Percentiles rank a stretch among this genome's conserved stretches.
phyloP scores from a whole-genome alignment of 2,888 invertebrate genomes.

The Euclidia mi region DNA sequence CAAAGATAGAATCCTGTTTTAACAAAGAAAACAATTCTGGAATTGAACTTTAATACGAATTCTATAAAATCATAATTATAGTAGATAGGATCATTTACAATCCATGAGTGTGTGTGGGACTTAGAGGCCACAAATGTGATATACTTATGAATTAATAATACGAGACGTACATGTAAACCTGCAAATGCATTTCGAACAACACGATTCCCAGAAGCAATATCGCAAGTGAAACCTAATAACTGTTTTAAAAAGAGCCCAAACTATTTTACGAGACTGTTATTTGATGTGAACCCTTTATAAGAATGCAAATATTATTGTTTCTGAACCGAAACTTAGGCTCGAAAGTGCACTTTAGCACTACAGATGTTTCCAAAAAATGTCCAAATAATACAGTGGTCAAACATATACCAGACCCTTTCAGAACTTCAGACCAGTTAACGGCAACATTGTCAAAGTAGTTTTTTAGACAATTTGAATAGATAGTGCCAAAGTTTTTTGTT shows the following conservation, averaged over 20 bases:
- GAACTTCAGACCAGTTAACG: slow-evolving; percentile 21
- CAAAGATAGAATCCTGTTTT: no score
- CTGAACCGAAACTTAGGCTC: slow-evolving; percentile 60
- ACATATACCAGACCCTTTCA: slow-evolving; percentile 26
- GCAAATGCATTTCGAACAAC: slow-evolving; percentile 19
- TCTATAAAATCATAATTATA: no score
- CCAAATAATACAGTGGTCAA: slow-evolving; percentile 37
- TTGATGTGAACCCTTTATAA: slow-evolving; percentile 66
- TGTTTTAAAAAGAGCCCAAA: slow-evolving; percentile 35
- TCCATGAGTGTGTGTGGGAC: no score
- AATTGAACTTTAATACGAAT: no score
- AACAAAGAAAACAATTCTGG: no score
- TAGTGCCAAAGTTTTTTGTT: background rate
- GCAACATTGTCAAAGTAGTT: slow-evolving; percentile 20
- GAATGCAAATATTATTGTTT: slow-evolving; percentile 77
- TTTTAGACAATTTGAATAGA: slow-evolving; percentile 7
- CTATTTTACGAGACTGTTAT: slow-evolving; percentile 61
- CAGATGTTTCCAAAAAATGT: slow-evolving; percentile 50
- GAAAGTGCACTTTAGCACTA: slow-evolving; percentile 67
- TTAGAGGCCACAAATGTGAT: no score
- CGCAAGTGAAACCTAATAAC: slow-evolving; percentile 26
- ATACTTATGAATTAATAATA: slow-evolving; percentile 16
- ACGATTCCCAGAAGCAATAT: slow-evolving; percentile 17
- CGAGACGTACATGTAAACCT: slow-evolving; percentile 1
- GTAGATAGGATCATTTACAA: no score